Percentiles rank a stretch among this genome's conserved stretches.
Conservation (phyloP, 2,113 vertebrate species). For the Caretta caretta region DNA sequence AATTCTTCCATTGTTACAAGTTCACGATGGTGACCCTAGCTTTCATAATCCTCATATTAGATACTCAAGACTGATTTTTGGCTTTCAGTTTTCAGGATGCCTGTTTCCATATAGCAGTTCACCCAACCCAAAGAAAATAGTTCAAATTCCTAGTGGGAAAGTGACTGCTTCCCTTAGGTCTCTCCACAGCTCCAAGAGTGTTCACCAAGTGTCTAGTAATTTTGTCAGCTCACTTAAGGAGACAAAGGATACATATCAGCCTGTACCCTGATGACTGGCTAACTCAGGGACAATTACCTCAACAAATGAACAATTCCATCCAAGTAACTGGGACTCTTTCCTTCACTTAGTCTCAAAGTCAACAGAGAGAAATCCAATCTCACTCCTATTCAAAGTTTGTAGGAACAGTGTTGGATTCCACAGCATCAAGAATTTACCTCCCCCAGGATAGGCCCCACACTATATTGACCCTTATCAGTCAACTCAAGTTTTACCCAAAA, state of each 20-base stretch:
- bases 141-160: neutral
- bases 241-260: neutral
- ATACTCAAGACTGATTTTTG: neutral
- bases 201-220: neutral
- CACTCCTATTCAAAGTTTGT: neutral
- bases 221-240: neutral
- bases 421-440: neutral
- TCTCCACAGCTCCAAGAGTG: neutral
- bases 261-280: neutral
- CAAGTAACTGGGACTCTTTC: neutral
- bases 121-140: neutral
- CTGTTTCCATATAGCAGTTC: neutral
- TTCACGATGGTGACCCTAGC: neutral
- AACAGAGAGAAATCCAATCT: neutral
- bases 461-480: neutral
- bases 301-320: neutral
- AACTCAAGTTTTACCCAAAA: neutral
- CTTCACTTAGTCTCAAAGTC: neutral
- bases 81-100: neutral
- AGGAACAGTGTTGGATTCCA: neutral
- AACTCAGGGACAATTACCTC: neutral
- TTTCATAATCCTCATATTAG: neutral
- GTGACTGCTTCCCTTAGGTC: neutral
- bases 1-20: neutral
- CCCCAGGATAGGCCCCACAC: neutral